Evolutionary conservation across 2,113 vertebrate genomes (phyloP), one percentile per base, ranked within the genome.

Genomic region (Falcunculus frontatus): DNA sequence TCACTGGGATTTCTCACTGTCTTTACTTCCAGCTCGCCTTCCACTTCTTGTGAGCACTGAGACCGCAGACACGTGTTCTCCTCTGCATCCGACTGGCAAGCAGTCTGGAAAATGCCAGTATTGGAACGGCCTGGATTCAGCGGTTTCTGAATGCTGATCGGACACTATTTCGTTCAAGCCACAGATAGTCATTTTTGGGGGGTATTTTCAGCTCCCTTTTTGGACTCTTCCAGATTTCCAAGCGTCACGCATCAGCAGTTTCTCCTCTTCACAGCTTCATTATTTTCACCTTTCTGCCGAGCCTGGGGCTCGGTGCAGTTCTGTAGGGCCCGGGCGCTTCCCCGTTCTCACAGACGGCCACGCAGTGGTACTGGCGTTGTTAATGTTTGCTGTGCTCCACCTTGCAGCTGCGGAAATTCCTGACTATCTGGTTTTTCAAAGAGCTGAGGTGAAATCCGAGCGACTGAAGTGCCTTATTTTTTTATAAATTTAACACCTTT

Each of bases 61-160:
- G 79, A 86, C 79, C 32, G 37, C 96, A 95, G 96, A 92, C 95
- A 96, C n/a, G 26, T 93, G 88, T 95, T 96, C 96, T 86, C 72
- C 93, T 94, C 93, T 90, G 85, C 90, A 83, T 80, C 78, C 6
- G 93, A 94, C 94, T 96, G 96, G 96, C 96, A 96, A n/a, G 93
- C 86, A 87, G 16, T 75, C 86, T 97, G 95, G 95, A 96, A 97
- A 97, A 96, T 93, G 96, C 95, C 96, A 96, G 95, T 94, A 96
- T 92, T 96, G 93, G 90, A 96, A 89, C 16, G 23, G 86, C 29
- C 91, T 89, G 92, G 35, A 73, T 78, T 87, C 93, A 92, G 96
- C 15, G 32, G 90, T 96, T 96, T 90, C 96, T 47, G 96, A 95
- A 42, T 96, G 96, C 96, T 96, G 95, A 96, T 94, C 46, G 53